phyloP scores from a whole-genome alignment of 2,797 vertebrate species.

The Poeciliopsis presidionis region DNA sequence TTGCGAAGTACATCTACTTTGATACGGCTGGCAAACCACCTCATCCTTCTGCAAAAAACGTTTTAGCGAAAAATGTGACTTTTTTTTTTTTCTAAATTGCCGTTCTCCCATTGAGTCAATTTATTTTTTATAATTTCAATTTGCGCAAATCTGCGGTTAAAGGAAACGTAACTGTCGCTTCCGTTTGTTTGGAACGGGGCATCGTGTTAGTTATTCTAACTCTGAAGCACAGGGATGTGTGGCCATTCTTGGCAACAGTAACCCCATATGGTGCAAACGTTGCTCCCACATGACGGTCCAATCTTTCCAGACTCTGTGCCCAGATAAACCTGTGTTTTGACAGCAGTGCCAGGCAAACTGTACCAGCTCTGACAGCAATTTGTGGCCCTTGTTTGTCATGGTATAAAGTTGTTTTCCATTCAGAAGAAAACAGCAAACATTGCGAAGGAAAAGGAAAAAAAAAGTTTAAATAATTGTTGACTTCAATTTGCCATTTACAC shows the following conservation, averaged over 20 bases:
- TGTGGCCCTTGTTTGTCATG: neutral
- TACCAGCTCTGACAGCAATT: conserved; percentile 4
- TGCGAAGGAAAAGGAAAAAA: neutral
- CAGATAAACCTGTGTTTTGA: neutral
- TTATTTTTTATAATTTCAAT: no score
- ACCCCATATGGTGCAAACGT: neutral
- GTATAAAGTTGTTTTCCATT: neutral
- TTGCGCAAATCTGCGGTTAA: no score
- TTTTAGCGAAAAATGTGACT: no score
- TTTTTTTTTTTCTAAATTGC: no score
- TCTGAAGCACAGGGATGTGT: neutral
- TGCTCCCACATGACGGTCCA: neutral
- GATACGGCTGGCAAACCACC: no score
- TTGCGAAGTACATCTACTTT: no score
- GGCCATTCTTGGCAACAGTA: neutral
- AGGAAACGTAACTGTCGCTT: neutral
- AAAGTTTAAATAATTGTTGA: neutral
- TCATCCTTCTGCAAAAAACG: no score
- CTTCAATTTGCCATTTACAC: neutral
- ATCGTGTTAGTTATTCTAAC: neutral
- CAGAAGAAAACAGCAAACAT: neutral
- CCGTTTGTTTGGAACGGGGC: neutral
- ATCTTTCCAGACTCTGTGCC: neutral
- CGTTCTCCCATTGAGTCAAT: no score
- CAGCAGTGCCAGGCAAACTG: conserved; percentile 1